Evolutionary conservation across 2,113 vertebrate species (phyloP).

Genomic region (Salvelinus fontinalis): DNA sequence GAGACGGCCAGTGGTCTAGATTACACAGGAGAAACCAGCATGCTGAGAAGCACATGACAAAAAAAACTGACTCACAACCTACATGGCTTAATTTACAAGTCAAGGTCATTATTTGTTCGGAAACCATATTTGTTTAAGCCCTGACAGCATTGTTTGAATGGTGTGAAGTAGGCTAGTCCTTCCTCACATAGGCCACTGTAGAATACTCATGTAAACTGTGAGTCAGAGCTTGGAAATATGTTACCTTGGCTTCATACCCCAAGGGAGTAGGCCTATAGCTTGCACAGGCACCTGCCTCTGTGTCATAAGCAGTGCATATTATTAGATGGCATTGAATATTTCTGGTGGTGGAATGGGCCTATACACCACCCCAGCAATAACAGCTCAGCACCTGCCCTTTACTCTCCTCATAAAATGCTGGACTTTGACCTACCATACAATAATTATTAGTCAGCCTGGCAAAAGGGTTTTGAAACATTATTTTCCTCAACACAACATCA

Average conservation of each 20-base stretch:
- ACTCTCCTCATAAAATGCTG: slow-evolving; percentile 20
- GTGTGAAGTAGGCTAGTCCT: background rate
- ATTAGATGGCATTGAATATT: background rate
- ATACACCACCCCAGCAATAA: background rate
- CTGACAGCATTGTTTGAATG: background rate
- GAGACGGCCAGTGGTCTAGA: too few species aligned
- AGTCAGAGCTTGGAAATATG: background rate
- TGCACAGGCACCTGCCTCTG: background rate
- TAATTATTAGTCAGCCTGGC: background rate
- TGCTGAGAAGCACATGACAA: too few species aligned
- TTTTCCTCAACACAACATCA: background rate
- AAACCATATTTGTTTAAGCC: too few species aligned
- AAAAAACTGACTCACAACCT: background rate
- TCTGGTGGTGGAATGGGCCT: background rate
- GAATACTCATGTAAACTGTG: background rate
- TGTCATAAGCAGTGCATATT: background rate
- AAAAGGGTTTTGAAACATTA: background rate
- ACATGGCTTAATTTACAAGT: too few species aligned
- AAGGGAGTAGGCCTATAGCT: background rate
- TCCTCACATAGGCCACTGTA: background rate
- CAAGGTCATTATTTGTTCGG: too few species aligned
- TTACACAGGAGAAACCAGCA: too few species aligned
- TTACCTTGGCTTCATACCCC: background rate
- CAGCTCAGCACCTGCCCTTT: slow-evolving; percentile 31
- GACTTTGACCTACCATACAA: slow-evolving; percentile 15